Conservation (phyloP, 2,113 vertebrate species). For the Chionis minor region DNA sequence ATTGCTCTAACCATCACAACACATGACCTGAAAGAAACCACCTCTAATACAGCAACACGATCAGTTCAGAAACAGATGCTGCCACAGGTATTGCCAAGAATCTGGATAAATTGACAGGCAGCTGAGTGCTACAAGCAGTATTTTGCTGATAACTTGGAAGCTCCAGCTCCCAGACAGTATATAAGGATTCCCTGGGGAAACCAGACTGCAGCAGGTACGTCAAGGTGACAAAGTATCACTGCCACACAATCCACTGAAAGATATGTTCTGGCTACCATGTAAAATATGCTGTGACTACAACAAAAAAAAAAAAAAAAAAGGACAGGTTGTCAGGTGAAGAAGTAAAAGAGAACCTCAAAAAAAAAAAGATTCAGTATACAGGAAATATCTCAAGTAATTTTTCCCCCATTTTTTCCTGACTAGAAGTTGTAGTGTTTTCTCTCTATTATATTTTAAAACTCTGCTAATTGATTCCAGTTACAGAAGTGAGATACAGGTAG, state of each 20-base stretch:
- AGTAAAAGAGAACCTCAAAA: background rate
- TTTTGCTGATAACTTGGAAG: conserved; percentile 33
- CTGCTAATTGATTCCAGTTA: background rate
- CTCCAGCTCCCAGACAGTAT: background rate
- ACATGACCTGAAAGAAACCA: background rate
- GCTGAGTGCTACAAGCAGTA: background rate
- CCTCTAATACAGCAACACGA: background rate
- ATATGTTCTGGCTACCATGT: background rate
- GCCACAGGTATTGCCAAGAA: background rate
- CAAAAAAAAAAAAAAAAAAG: background rate
- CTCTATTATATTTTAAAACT: background rate
- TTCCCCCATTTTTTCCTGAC: background rate
- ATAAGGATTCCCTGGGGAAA: conserved; percentile 24
- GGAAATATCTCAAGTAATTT: background rate
- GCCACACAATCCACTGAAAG: background rate
- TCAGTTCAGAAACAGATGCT: conserved; percentile 2
- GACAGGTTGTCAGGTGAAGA: background rate
- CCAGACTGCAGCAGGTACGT: conserved; percentile 9
- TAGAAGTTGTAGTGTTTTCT: background rate
- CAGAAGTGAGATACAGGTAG: background rate
- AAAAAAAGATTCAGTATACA: background rate
- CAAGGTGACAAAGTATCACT: conserved; percentile 46
- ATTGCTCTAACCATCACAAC: background rate
- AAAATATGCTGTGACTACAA: background rate
- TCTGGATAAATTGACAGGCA: conserved; percentile 8